Conservation (phyloP, 2,113 vertebrate genomes). For the Nothobranchius furzeri region DNA sequence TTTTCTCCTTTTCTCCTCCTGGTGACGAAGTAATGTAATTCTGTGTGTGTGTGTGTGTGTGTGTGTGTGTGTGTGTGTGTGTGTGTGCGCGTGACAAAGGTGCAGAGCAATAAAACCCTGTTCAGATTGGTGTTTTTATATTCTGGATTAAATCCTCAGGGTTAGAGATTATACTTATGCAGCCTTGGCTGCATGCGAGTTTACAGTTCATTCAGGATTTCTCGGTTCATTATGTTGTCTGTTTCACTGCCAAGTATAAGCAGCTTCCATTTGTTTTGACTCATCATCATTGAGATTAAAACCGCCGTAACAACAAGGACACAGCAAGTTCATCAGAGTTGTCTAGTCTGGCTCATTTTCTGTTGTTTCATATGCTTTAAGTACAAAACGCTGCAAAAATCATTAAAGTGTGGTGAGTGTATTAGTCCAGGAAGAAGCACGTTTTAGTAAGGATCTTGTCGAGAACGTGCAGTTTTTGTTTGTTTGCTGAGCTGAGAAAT, state of each 20-base stretch:
- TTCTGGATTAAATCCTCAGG: constrained; percentile 7
- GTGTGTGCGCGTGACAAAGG: constrained; percentile 30
- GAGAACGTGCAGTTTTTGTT: too few species aligned
- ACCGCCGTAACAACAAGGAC: not conserved
- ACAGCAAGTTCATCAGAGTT: not conserved
- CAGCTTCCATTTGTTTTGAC: not conserved
- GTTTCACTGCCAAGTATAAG: not conserved
- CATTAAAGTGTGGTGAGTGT: too few species aligned
- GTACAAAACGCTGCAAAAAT: too few species aligned
- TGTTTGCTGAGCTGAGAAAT: too few species aligned
- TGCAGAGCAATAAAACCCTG: constrained; percentile 22
- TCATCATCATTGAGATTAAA: not conserved
- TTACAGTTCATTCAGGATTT: too few species aligned
- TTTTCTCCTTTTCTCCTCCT: constrained; percentile 1
- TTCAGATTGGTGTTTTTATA: constrained; percentile 3
- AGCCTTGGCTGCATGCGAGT: too few species aligned
- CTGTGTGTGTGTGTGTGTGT: constrained; percentile 13
- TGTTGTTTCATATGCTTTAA: not conserved
- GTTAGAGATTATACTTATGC: constrained; percentile 1
- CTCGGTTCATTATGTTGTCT: too few species aligned
- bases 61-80: too few species aligned
- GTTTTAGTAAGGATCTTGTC: too few species aligned
- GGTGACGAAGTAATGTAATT: constrained; percentile 52
- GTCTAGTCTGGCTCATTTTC: not conserved
- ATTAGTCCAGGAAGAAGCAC: too few species aligned